phyloP scores from a whole-genome alignment of 2,888 invertebrate genomes.

The Axea sp. region DNA sequence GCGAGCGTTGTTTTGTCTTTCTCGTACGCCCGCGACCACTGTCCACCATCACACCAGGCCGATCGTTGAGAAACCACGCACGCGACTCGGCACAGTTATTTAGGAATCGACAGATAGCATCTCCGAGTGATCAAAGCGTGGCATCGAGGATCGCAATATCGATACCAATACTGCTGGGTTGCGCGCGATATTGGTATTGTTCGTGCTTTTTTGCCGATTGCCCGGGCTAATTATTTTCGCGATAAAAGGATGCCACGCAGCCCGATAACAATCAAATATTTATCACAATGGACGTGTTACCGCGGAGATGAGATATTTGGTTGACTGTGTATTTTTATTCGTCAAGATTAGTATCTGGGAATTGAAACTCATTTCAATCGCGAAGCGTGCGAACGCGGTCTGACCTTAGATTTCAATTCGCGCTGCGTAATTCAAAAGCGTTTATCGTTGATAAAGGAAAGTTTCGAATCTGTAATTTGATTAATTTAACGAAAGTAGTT shows the following conservation, averaged over 20 bases:
- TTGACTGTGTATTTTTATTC: slow-evolving; percentile 9
- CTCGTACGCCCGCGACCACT: slow-evolving; percentile 19
- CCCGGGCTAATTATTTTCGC: slow-evolving; percentile 25
- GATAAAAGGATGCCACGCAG: slow-evolving; percentile 22
- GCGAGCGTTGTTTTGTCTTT: slow-evolving; percentile 22
- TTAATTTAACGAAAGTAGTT: too few relatives aligned
- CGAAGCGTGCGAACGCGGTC: slow-evolving; percentile 2
- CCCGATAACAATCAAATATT: slow-evolving; percentile 28
- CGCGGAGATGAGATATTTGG: slow-evolving; percentile 14
- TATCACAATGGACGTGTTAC: slow-evolving; percentile 32
- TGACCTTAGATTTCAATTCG: not conserved
- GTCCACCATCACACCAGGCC: slow-evolving; percentile 16
- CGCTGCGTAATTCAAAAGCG: too few relatives aligned
- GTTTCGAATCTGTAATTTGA: too few relatives aligned
- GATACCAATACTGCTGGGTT: not conserved
- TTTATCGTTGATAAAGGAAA: too few relatives aligned
- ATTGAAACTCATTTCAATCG: slow-evolving; percentile 15
- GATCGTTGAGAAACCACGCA: slow-evolving; percentile 23
- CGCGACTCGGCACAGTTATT: slow-evolving; percentile 48
- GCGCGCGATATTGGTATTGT: slow-evolving; percentile 19
- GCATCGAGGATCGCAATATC: slow-evolving; percentile 25
- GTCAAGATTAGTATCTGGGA: slow-evolving; percentile 9
- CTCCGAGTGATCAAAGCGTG: slow-evolving; percentile 22
- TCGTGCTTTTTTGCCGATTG: slow-evolving; percentile 11
- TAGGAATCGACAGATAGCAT: slow-evolving; percentile 33